phyloP scores from a whole-genome alignment of 2,888 invertebrate species.

The Zootermopsis nevadensis region DNA sequence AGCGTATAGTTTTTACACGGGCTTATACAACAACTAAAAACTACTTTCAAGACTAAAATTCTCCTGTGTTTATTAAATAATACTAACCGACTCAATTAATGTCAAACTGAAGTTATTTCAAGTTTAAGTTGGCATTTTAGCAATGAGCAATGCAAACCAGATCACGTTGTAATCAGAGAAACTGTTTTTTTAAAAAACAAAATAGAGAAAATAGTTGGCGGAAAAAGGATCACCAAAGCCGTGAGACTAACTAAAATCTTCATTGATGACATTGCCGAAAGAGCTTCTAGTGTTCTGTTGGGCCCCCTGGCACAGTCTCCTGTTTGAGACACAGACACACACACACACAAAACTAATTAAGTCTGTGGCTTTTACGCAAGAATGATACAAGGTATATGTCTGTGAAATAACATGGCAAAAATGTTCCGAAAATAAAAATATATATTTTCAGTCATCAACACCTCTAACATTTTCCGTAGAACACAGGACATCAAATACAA shows the following conservation, averaged over 20 bases:
- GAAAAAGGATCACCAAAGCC: neutral
- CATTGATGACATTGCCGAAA: constrained; percentile 5
- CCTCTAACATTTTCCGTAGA: no score
- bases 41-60: neutral
- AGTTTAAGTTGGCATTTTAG: neutral
- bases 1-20: neutral
- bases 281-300: neutral
- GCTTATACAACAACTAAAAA: neutral
- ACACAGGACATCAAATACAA: no score
- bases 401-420: no score
- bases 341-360: neutral
- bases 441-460: no score
- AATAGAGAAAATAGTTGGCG: neutral
- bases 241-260: neutral
- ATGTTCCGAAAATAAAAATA: no score
- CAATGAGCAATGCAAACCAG: constrained; percentile 19
- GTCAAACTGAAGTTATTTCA: neutral
- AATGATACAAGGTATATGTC: no score
- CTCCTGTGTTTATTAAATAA: neutral
- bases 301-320: neutral
- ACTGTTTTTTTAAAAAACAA: no score
- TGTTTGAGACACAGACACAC: neutral
- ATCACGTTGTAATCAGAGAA: no score
- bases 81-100: neutral
- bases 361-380: no score